Evolutionary conservation across 30 jellyfish, hydroid and myxozoan genomes (phyloP).

Genomic region (Clytia hemisphaerica): DNA sequence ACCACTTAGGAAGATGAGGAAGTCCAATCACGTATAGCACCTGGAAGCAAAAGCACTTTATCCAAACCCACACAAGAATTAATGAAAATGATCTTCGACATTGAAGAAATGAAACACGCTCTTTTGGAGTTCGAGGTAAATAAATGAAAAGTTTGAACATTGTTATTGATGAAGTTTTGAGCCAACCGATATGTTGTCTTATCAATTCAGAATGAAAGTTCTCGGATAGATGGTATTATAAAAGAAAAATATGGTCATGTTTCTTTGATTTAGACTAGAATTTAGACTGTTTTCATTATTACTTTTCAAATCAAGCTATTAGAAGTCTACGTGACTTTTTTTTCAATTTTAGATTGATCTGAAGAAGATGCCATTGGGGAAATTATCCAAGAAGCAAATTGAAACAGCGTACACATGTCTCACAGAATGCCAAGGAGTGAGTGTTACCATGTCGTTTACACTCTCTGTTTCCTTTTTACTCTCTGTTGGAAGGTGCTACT

Average conservation of each 20-base stretch:
- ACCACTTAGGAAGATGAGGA: constrained; percentile 57
- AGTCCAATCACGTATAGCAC: constrained; percentile 27
- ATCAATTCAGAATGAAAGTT: too few relatives aligned
- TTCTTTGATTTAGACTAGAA: too few relatives aligned
- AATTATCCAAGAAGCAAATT: constrained; percentile 66
- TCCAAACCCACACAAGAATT: constrained; percentile 56
- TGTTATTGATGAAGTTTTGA: too few relatives aligned
- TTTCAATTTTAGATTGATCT: constrained; percentile 55
- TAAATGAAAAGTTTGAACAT: too few relatives aligned
- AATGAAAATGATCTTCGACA: constrained; percentile 71
- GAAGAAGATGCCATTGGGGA: constrained; percentile 96
- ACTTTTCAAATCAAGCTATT: not conserved
- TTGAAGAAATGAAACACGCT: constrained; percentile 79
- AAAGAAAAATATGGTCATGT: too few relatives aligned
- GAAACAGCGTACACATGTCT: constrained; percentile 75
- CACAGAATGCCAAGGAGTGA: constrained; percentile 86
- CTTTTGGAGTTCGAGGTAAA: constrained; percentile 92
- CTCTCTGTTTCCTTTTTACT: too few relatives aligned
- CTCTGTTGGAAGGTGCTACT: too few relatives aligned
- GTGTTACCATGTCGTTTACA: too few relatives aligned
- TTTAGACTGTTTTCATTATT: not conserved
- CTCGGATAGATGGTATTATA: too few relatives aligned
- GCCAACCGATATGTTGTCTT: too few relatives aligned
- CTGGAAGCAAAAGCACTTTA: constrained; percentile 40
- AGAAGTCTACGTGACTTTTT: too few relatives aligned